Percentiles rank a stretch among this genome's conserved stretches.
These are phyloP conservation scores for Hyphantria cunea DNA, from an alignment of 1,140 invertebrate species.

Conservation along the genomic window DNA sequence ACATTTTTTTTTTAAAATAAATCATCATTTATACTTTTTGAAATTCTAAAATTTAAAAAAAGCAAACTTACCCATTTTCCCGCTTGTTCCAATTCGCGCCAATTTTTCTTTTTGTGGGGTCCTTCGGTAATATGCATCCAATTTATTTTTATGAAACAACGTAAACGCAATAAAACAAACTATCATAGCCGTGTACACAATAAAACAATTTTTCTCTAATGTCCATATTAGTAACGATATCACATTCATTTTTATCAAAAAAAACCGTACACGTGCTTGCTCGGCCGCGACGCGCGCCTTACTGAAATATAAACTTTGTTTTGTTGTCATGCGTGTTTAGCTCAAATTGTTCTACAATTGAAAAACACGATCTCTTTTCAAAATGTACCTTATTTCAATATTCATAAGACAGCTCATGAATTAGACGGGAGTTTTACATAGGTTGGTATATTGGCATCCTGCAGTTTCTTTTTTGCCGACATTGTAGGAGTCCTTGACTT, in stretches of 20 bases:
- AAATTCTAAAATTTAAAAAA: too few relatives aligned
- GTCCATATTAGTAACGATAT: conserved; percentile 66
- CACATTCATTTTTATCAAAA: conserved; percentile 55
- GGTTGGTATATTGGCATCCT: conserved; percentile 8
- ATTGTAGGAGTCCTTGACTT: conserved; percentile 12
- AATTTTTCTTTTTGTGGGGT: conserved; percentile 50
- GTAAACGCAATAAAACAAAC: conserved; percentile 65
- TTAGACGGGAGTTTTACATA: too few relatives aligned
- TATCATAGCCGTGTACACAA: conserved; percentile 63
- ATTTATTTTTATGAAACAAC: conserved; percentile 68
- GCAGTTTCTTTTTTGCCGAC: conserved; percentile 19
- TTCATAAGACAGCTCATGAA: too few relatives aligned
- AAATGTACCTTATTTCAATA: conserved; percentile 13
- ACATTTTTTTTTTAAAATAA: too few relatives aligned
- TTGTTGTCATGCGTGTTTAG: conserved; percentile 20
- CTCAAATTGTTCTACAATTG: conserved; percentile 9
- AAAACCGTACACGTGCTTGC: not conserved
- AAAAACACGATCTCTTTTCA: conserved; percentile 1
- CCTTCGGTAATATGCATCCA: conserved; percentile 48
- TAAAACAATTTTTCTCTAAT: conserved; percentile 70
- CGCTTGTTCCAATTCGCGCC: conserved; percentile 47
- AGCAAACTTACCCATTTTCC: conserved; percentile 48
- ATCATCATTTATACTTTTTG: too few relatives aligned
- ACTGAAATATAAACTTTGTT: conserved; percentile 11
- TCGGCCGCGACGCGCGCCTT: conserved; percentile 2